Base-by-base conservation (phyloP, 35 echinoderm and acorn worm species). In the Strongylocentrotus purpuratus region DNA sequence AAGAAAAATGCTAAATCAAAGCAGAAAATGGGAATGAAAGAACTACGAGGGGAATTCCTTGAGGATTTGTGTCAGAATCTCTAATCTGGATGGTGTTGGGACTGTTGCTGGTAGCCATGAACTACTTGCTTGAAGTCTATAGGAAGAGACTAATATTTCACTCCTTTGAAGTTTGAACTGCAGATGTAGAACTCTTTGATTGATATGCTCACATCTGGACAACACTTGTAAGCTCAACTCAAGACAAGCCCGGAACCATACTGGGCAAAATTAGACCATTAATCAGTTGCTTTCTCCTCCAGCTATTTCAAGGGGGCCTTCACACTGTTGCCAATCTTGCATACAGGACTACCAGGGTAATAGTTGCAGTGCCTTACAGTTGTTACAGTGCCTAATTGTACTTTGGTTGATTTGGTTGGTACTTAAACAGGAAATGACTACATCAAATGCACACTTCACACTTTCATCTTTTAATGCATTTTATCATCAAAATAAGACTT, bases 221-320 rank as follows among this genome's bases (percentile, higher is more conserved):
- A 78, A 78, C 65, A 78, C 65, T 78, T 78, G 65, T 78, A 78
- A 78, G 65, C 65, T 78, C 11, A 78, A 78, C 65, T 78, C 65
- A 78, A n/a, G 65, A 78, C 65, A 78, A 78, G 65, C 65, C 65
- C 2, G 65, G 28, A 78, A 78, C 65, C 65, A 78, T 78, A 78
- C 65, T 78, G 65, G 28, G 65, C 65, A 78, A 78, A 78, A 78
- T 78, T 78, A 78, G 65, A 78, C 65, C 65, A 78, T 78, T 78
- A 78, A 78, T 78, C 65, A 78, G 65, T 78, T 78, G 65, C 65
- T 78, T 78, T 78, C 65, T 78, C 65, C 65, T 78, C 65, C 65
- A 78, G 65, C 65, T n/a, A 78, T 78, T 78, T 78, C 28, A n/a
- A 78, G 28, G 20, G 65, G 22, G 65, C 65, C 65, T 78, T 28